Evolutionary conservation across 2,797 vertebrate species (phyloP).

Genomic region (Leucoraja ocellata): DNA sequence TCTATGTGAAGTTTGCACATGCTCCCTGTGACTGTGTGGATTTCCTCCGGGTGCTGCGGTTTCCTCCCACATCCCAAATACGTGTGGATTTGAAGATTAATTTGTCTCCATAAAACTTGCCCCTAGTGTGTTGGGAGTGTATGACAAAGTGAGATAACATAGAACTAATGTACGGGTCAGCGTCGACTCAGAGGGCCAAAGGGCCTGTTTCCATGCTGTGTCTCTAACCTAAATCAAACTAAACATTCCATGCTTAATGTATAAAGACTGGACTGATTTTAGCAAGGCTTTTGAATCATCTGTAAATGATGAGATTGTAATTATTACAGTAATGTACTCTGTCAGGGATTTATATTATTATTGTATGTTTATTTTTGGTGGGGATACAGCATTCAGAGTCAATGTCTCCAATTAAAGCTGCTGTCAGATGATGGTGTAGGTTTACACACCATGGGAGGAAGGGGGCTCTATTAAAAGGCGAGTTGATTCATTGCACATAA

Average conservation of each 20-base stretch:
- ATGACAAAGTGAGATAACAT: no score
- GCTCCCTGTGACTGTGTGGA: no score
- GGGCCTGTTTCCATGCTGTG: no score
- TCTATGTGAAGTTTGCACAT: no score
- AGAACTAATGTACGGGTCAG: no score
- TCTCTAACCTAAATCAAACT: no score
- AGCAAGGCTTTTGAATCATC: background rate
- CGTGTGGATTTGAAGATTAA: no score
- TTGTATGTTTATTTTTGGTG: background rate
- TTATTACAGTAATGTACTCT: background rate
- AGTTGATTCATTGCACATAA: background rate
- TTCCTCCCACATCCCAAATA: no score
- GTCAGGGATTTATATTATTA: conserved; percentile 29
- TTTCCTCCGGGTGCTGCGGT: no score
- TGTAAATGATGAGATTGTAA: background rate
- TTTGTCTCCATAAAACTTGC: no score
- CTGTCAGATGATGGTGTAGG: conserved; percentile 24
- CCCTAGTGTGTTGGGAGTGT: no score
- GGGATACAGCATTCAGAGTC: background rate
- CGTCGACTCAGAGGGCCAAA: no score
- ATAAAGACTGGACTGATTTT: background rate
- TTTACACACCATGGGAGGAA: background rate
- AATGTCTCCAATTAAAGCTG: conserved; percentile 35
- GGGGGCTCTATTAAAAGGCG: conserved; percentile 23
- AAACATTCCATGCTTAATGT: background rate